Evolutionary conservation across 92 coral and sea anemone species (phyloP).

Genomic region (Chrysogorgia sp.): DNA sequence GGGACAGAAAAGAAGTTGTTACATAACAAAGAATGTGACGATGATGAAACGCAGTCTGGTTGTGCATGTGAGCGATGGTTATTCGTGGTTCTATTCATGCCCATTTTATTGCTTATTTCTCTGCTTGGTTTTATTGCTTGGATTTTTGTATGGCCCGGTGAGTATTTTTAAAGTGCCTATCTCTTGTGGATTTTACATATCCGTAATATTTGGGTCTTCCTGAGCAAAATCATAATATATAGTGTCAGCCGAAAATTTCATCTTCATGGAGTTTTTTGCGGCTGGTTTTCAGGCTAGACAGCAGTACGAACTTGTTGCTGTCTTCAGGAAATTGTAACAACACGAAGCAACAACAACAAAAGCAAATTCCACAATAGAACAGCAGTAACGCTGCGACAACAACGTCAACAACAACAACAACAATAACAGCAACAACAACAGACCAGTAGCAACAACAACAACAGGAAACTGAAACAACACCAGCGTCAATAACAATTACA

Average conservation of each 20-base stretch:
- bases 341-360: neutral
- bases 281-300: neutral
- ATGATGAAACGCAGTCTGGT: slow-evolving; percentile 65
- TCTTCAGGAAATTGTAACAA: too few relatives aligned
- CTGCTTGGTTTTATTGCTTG: slow-evolving; percentile 70
- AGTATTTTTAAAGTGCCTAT: slow-evolving; percentile 37
- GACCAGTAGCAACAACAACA: too few relatives aligned
- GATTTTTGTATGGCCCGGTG: slow-evolving; percentile 75
- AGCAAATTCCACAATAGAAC: neutral
- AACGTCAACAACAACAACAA: neutral
- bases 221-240: too few relatives aligned
- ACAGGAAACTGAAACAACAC: too few relatives aligned
- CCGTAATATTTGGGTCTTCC: too few relatives aligned
- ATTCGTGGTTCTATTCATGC: slow-evolving; percentile 73
- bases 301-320: neutral
- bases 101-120: slow-evolving; percentile 68
- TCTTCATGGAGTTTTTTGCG: too few relatives aligned
- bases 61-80: slow-evolving; percentile 94
- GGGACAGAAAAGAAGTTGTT: slow-evolving; percentile 30
- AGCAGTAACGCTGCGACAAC: neutral
- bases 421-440: neutral
- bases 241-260: too few relatives aligned
- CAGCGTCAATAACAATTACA: too few relatives aligned
- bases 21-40: slow-evolving; percentile 1
- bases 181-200: too few relatives aligned